Percentiles rank a stretch among this genome's conserved stretches.
Conservation (phyloP, 1,140 invertebrate genomes). For the Brachionus rotundiformis region DNA sequence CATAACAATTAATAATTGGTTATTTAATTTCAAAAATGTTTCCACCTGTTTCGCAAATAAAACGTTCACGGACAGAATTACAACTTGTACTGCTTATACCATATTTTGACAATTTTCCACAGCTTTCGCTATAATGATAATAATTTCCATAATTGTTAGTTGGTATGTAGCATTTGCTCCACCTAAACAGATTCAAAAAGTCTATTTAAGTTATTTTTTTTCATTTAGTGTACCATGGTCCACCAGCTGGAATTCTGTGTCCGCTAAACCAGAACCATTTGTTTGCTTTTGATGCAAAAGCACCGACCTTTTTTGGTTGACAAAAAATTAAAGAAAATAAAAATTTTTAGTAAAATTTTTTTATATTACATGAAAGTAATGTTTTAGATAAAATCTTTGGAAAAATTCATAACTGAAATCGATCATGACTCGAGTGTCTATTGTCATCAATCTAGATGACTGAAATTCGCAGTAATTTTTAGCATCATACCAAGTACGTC, state of each 20-base stretch:
- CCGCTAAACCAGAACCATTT: slow-evolving; percentile 36
- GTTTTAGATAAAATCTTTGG: not conserved
- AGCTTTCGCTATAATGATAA: not conserved
- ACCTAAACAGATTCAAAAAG: not conserved
- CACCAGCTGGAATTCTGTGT: not conserved
- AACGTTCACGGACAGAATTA: not conserved
- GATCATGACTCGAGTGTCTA: not conserved
- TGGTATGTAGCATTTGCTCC: not conserved
- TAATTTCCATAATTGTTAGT: not conserved
- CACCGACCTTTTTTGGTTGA: not conserved
- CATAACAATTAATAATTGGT: not conserved
- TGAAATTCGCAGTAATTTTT: slow-evolving; percentile 11
- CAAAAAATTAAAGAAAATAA: not conserved
- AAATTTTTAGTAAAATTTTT: too few relatives aligned
- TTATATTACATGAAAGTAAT: not conserved
- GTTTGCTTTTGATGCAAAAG: not conserved
- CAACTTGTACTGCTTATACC: not conserved
- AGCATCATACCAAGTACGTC: slow-evolving; percentile 33
- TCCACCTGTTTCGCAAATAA: slow-evolving; percentile 26
- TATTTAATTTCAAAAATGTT: not conserved
- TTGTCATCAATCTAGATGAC: not conserved
- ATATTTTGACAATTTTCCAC: not conserved
- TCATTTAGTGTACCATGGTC: not conserved
- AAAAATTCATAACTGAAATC: slow-evolving; percentile 17
- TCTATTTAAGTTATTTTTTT: not conserved